Conservation (phyloP, 2,888 invertebrate genomes). For the Spatulosminthurus flaviceps region DNA sequence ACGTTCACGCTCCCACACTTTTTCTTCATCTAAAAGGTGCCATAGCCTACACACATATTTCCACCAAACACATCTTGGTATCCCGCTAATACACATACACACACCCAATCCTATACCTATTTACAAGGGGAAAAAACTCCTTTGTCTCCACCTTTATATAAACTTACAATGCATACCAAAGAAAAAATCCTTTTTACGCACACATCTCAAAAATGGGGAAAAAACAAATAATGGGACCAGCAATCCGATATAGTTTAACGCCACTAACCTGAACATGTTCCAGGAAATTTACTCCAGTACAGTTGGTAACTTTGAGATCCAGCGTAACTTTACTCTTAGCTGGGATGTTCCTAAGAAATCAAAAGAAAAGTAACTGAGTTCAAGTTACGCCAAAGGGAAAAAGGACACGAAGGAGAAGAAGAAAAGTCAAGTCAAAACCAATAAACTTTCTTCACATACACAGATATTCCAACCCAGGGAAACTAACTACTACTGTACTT, state of each 20-base stretch:
- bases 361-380: constrained; percentile 14
- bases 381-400: constrained; percentile 18
- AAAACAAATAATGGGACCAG: not conserved
- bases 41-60: not conserved
- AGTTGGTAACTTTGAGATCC: constrained; percentile 80
- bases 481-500: not conserved
- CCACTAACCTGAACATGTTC: constrained; percentile 85
- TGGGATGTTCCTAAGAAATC: constrained; percentile 73
- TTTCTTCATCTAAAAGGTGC: constrained; percentile 13
- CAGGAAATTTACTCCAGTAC: constrained; percentile 88
- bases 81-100: not conserved
- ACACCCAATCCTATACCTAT: not conserved
- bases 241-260: constrained; percentile 29
- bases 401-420: not conserved
- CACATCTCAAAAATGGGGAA: not conserved
- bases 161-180: not conserved
- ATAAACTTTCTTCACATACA: not conserved
- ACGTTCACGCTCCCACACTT: constrained; percentile 34
- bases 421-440: constrained; percentile 9
- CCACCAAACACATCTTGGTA: too few relatives aligned
- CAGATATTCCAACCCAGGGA: not conserved
- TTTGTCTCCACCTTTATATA: not conserved
- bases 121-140: not conserved
- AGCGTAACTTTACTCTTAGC: constrained; percentile 77
- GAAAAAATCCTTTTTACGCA: not conserved